Percentiles rank a stretch among this genome's conserved stretches.
These are phyloP conservation scores for Heterohyrax brucei DNA, from an alignment of 2,797 vertebrate genomes.

Conservation along the genomic window DNA sequence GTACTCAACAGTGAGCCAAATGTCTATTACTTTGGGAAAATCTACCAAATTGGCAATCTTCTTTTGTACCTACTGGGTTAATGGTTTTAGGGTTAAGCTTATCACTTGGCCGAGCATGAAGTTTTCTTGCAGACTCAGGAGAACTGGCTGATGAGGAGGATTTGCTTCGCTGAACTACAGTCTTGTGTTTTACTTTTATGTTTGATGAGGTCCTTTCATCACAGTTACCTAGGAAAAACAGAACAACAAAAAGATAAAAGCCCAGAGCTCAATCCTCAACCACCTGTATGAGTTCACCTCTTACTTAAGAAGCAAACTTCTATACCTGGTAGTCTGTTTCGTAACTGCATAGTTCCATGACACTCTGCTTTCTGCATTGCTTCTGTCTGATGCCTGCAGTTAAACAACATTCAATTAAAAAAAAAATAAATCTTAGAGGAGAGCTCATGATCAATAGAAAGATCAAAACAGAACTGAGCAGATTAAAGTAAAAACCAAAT, in stretches of 20 bases:
- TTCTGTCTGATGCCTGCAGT: conserved; percentile 53
- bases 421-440: neutral
- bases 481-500: neutral
- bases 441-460: neutral
- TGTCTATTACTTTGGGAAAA: neutral
- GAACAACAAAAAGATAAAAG: conserved; percentile 20
- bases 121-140: conserved; percentile 80
- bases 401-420: conserved; percentile 66
- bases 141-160: conserved; percentile 74
- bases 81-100: conserved; percentile 93
- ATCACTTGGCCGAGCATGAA: conserved; percentile 90
- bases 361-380: conserved; percentile 75
- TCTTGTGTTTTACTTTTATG: conserved; percentile 80
- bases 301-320: neutral
- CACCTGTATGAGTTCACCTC: neutral
- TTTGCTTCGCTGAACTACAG: conserved; percentile 83
- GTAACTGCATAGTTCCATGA: conserved; percentile 25
- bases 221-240: conserved; percentile 80
- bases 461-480: neutral
- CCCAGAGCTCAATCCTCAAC: neutral
- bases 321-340: conserved; percentile 79
- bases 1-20: neutral
- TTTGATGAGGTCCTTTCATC: conserved; percentile 85
- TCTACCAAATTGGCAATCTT: neutral
- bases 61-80: conserved; percentile 89